These are phyloP conservation scores for Frieseomelitta varia DNA, from an alignment of 1,140 invertebrate genomes.

Conservation along the genomic window DNA sequence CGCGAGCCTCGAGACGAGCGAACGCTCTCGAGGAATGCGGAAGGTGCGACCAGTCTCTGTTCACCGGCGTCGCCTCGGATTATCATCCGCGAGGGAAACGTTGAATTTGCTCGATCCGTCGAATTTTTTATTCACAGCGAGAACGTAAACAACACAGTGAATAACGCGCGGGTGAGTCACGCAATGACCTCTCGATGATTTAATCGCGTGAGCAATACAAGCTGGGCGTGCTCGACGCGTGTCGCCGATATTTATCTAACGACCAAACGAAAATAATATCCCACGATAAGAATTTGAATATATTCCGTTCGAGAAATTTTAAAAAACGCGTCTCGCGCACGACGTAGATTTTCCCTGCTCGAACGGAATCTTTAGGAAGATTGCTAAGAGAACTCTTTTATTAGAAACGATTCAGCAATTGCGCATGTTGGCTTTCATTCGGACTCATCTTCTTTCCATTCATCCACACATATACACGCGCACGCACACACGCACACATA, in stretches of 20 bases:
- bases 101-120: too few relatives aligned
- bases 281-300: not conserved
- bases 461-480: not conserved
- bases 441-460: not conserved
- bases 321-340: not conserved
- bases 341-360: too few relatives aligned
- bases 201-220: slow-evolving; percentile 12
- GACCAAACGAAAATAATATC: not conserved
- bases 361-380: too few relatives aligned
- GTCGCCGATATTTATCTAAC: not conserved
- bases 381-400: not conserved
- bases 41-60: not conserved
- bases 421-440: not conserved
- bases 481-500: not conserved
- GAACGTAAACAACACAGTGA: slow-evolving; percentile 34
- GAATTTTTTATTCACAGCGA: too few relatives aligned
- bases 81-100: not conserved
- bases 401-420: not conserved
- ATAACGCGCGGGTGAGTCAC: slow-evolving; percentile 19
- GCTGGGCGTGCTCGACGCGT: not conserved
- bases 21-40: slow-evolving; percentile 11
- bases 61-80: not conserved
- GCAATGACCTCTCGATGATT: slow-evolving; percentile 36
- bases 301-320: not conserved
- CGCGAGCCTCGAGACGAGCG: not conserved